Conservation (phyloP, 1,140 invertebrate genomes). For the Patella vulgata region DNA sequence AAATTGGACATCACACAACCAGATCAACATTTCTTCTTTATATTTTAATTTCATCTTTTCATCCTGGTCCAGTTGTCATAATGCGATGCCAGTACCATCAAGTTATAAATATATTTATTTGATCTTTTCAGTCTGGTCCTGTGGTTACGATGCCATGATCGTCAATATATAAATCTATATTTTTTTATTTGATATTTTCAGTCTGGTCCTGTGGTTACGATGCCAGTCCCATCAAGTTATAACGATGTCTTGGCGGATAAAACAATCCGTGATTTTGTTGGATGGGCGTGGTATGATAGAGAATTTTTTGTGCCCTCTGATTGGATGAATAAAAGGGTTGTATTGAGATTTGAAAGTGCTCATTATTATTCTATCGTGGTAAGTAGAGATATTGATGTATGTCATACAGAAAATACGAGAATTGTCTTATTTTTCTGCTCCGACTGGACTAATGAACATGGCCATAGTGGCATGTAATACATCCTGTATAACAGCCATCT, state of each 20-base stretch:
- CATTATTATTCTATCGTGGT: conserved; percentile 90
- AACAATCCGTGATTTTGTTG: conserved; percentile 87
- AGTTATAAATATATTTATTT: neutral
- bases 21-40: too few species aligned
- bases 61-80: neutral
- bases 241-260: conserved; percentile 91
- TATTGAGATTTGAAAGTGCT: conserved; percentile 87
- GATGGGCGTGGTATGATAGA: conserved; percentile 75
- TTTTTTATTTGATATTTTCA: conserved; percentile 20
- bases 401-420: too few species aligned
- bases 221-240: conserved; percentile 97
- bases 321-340: conserved; percentile 79
- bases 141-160: neutral
- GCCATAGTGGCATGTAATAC: too few species aligned
- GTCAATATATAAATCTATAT: neutral
- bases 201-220: conserved; percentile 71
- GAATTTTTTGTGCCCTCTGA: conserved; percentile 73
- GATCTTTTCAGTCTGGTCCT: conserved; percentile 2
- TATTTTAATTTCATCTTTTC: neutral
- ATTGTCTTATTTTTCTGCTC: too few species aligned
- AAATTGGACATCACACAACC: too few species aligned
- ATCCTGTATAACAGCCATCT: too few species aligned
- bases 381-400: too few species aligned
- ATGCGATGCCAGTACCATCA: neutral
- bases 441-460: too few species aligned